Conservation (phyloP, 2,797 vertebrate genomes). For the Crenichthys baileyi region DNA sequence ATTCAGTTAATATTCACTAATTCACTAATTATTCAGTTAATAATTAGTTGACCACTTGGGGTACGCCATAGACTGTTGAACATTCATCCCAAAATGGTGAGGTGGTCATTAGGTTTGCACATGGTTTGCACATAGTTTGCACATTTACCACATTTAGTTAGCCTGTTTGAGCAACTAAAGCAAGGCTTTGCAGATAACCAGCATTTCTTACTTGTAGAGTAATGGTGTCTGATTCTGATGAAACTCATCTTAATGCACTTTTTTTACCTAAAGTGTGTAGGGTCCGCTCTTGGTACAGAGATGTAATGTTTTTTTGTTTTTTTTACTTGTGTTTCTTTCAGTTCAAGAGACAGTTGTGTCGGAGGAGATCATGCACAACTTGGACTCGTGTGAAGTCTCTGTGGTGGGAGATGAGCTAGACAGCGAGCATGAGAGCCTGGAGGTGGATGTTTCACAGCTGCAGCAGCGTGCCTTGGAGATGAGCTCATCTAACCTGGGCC, state of each 20-base stretch:
- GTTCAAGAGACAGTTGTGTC: slow-evolving; percentile 98
- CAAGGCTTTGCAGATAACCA: background rate
- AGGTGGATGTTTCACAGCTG: slow-evolving; percentile 87
- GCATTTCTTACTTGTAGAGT: background rate
- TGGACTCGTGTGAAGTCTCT: slow-evolving; percentile 93
- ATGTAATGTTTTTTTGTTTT: background rate
- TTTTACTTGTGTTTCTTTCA: slow-evolving; percentile 55
- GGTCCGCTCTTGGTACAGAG: background rate
- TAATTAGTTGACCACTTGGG: background rate
- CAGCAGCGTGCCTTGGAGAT: slow-evolving; percentile 92
- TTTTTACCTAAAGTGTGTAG: background rate
- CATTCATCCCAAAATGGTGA: background rate
- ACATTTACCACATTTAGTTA: background rate
- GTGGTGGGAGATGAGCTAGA: slow-evolving; percentile 94
- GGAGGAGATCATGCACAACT: slow-evolving; percentile 98
- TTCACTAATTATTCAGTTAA: no score
- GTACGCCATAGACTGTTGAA: no score
- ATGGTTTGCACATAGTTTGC: background rate
- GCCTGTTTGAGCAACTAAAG: background rate
- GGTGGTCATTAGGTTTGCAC: background rate
- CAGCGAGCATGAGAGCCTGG: slow-evolving; percentile 91
- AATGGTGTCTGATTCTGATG: background rate
- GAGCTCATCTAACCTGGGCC: slow-evolving; percentile 89
- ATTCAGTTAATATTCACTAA: no score
- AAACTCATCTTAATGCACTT: no score